Percentiles rank a stretch among this genome's conserved stretches.
Conservation (phyloP, 2,113 vertebrate species). For the Arothron firmamentum region DNA sequence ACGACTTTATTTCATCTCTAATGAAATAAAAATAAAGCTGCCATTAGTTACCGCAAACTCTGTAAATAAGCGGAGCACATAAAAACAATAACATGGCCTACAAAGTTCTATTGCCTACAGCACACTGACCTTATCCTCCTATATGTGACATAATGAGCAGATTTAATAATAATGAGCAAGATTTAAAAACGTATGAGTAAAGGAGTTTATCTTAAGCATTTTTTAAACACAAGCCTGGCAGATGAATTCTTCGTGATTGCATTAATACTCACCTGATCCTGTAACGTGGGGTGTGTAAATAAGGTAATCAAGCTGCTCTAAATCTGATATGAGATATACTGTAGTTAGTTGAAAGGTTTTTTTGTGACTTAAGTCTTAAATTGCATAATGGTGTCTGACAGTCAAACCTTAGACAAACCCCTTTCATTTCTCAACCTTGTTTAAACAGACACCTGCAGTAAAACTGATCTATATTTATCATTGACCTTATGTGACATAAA, state of each 20-base stretch:
- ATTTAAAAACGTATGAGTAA: not conserved
- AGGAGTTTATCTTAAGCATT: not conserved
- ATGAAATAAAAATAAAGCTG: constrained; percentile 16
- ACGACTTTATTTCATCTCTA: constrained; percentile 4
- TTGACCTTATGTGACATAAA: constrained; percentile 53
- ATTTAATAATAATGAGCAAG: not conserved
- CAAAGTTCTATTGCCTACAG: not conserved
- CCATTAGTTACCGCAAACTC: constrained; percentile 22
- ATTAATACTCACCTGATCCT: too few relatives aligned
- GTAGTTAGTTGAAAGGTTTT: not conserved
- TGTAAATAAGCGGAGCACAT: constrained; percentile 15
- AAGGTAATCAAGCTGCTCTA: too few relatives aligned
- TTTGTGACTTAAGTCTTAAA: not conserved
- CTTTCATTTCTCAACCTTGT: not conserved
- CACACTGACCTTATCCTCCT: not conserved
- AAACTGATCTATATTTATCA: constrained; percentile 2
- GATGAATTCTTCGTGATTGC: too few relatives aligned
- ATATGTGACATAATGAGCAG: not conserved
- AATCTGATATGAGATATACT: too few relatives aligned
- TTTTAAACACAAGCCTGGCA: not conserved
- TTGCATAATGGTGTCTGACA: not conserved
- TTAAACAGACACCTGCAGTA: constrained; percentile 4
- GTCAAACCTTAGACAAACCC: not conserved
- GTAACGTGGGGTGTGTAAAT: too few relatives aligned
- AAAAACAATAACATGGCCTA: constrained; percentile 19